phyloP scores from a whole-genome alignment of 2,797 vertebrate genomes.

The Acomys russatus region DNA sequence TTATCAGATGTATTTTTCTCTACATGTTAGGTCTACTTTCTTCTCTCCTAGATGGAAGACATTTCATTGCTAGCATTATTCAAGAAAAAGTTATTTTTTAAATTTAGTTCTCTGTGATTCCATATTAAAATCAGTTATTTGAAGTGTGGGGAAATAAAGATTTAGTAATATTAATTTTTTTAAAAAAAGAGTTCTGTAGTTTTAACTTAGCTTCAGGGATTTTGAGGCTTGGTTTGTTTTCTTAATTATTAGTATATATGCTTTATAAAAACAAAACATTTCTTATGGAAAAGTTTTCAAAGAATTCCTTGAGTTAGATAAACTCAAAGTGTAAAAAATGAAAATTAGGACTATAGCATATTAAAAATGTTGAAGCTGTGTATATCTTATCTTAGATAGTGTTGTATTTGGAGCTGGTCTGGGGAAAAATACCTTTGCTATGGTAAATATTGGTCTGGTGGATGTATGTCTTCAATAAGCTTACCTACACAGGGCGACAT shows the following conservation, averaged over 20 bases:
- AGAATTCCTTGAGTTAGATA: conserved; percentile 38
- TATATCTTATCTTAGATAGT: not conserved
- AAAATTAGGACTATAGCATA: not conserved
- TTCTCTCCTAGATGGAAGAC: conserved; percentile 12
- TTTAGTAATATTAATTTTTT: conserved; percentile 48
- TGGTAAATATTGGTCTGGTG: not conserved
- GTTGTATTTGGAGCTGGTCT: not conserved
- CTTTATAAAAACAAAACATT: conserved; percentile 60
- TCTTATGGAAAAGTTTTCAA: not conserved
- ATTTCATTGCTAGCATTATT: not conserved
- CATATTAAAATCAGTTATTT: conserved; percentile 55
- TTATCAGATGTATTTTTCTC: not conserved
- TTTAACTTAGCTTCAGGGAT: conserved; percentile 32
- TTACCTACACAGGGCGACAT: not conserved
- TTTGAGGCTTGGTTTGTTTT: not conserved
- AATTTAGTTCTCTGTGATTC: conserved; percentile 45
- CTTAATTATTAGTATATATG: not conserved
- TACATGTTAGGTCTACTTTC: not conserved
- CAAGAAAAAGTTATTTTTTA: conserved; percentile 16
- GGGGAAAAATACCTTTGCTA: conserved; percentile 5
- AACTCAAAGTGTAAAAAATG: conserved; percentile 52
- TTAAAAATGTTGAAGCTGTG: conserved; percentile 24
- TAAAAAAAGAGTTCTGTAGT: not conserved
- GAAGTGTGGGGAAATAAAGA: not conserved
- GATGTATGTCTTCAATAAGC: conserved; percentile 43